Evolutionary conservation across 2,888 invertebrate genomes (phyloP).

Genomic region (Pandemis corylana): DNA sequence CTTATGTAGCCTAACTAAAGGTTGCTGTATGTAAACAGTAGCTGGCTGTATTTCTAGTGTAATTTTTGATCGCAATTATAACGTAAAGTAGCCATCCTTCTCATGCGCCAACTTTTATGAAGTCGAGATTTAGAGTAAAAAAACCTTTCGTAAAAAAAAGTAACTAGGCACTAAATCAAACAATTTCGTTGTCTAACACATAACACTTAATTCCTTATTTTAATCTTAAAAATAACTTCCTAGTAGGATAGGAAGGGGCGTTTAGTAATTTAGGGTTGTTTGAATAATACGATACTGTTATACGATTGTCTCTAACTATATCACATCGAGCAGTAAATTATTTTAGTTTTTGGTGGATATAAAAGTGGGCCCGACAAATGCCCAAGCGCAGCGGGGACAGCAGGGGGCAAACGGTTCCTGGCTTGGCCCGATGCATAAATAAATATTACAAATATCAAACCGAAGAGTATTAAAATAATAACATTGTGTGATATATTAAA

Average conservation of each 20-base stretch:
- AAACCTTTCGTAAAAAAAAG: neutral
- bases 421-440: conserved; percentile 65
- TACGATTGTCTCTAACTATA: conserved; percentile 63
- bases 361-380: conserved; percentile 70
- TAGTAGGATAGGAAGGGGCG: neutral
- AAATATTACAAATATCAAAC: conserved; percentile 68
- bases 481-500: conserved; percentile 41
- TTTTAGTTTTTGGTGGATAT: conserved; percentile 73
- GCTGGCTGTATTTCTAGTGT: too few species aligned
- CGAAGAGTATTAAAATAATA: conserved; percentile 55
- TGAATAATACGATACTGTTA: conserved; percentile 44
- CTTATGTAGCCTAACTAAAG: too few species aligned
- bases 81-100: too few species aligned
- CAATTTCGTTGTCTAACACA: neutral
- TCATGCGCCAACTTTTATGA: too few species aligned
- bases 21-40: too few species aligned
- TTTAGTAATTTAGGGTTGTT: conserved; percentile 3
- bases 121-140: neutral
- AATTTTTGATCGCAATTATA: too few species aligned
- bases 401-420: conserved; percentile 64
- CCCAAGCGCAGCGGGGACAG: conserved; percentile 63
- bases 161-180: neutral
- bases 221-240: neutral
- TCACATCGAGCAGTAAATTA: conserved; percentile 68
- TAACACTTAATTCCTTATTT: neutral